Evolutionary conservation across 2,113 vertebrate species (phyloP).

Genomic region (Gulo gulo): DNA sequence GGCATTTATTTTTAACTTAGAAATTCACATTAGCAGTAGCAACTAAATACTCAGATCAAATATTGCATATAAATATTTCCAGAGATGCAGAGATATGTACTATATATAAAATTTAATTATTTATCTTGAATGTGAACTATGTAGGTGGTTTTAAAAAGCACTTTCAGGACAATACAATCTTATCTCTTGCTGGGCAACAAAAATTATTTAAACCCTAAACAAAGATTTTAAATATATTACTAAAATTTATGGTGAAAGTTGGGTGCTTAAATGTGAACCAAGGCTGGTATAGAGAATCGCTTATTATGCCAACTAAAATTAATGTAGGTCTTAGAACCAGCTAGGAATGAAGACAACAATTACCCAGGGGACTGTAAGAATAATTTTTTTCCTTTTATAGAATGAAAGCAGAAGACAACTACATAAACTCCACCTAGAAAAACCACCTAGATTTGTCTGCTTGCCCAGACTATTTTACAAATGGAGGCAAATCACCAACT

Average conservation of each 20-base stretch:
- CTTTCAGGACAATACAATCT: neutral
- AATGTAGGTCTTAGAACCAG: neutral
- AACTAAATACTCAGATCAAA: neutral
- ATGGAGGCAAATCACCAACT: neutral
- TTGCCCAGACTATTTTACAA: neutral
- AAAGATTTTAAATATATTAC: neutral
- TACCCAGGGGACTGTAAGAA: neutral
- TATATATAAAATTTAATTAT: neutral
- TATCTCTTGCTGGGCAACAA: neutral
- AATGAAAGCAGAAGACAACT: neutral
- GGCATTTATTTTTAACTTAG: conserved; percentile 51
- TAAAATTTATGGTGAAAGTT: neutral
- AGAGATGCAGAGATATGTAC: neutral
- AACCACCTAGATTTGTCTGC: neutral
- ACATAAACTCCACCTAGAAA: neutral
- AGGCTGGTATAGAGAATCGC: neutral
- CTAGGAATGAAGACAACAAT: neutral
- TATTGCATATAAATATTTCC: neutral
- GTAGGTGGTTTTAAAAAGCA: neutral
- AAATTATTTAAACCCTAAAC: neutral
- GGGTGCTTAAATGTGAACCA: neutral
- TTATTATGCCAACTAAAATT: neutral
- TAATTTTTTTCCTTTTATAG: neutral
- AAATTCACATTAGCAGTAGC: neutral
- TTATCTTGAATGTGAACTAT: neutral